Evolutionary conservation across 2,797 vertebrate species (phyloP), one percentile per base, ranked within the genome.

Genomic region (Melanogrammus aeglefinus): DNA sequence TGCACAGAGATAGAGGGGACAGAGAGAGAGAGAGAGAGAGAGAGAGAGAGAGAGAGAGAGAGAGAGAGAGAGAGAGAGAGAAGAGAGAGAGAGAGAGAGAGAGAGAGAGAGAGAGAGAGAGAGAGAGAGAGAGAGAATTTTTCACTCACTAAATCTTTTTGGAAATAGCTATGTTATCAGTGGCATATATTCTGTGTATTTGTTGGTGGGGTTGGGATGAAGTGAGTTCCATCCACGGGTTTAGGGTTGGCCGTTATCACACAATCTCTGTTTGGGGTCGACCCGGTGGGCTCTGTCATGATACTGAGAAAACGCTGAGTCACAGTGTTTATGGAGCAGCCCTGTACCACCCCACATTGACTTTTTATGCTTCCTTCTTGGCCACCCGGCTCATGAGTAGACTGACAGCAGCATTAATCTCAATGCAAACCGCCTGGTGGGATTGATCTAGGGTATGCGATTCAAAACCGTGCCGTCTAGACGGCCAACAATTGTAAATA

Each of bases 161-260:
- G 10, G 73, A 70, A 75, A 77, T 51, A 73, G 72, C 24, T n/a
- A 21, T 9, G 73, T 74, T 36, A 78, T 74, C 72, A 14, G 16
- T 36, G 6, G 35, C 35, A 36, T 36, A 6, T 36, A 36, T 36
- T 36, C 35, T 36, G 35, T 36, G 35, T 36, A 36, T 36, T 36
- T 36, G 35, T 36, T 6, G 35, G 35, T 7, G 35, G 35, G 35
- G 35, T 36, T 36, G 35, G 35, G 35, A 6, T 36, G 57, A 21
- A 63, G 57, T 63, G 7, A 63, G 8, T n/a, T n/a, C 18, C 51
- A 57, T 8, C 51, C 18, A 9, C 4, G 21, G 18, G 21, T 51
- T 51, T 51, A 51, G 13, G 2, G 14, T 51, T 5, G 16, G 47
- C 47, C 14, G 14, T 18, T 57, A 21, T 21, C 47, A 21, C 41